Base-by-base conservation (phyloP, 2,113 vertebrate species). In the Regulus satrapa region DNA sequence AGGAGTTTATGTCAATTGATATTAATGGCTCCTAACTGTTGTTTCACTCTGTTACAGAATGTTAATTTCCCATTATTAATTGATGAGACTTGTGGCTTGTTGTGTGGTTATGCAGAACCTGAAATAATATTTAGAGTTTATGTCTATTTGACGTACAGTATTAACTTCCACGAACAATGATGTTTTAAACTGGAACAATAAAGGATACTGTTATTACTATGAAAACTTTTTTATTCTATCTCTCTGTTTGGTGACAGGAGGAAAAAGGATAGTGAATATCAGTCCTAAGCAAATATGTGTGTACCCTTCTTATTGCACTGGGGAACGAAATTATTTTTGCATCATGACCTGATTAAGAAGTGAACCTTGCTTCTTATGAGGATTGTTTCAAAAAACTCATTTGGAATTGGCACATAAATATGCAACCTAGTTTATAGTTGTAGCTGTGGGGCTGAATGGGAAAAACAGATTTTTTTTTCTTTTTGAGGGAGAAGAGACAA, bases 41-140 rank as follows among this genome's bases (percentile, higher is more conserved):
- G 43, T 94, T 89, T 89, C 74, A 54, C 52, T 88, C 43, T 43
- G 26, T 49, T 85, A 48, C 52, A 89, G 73, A 87, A 61, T 59
- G 40, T 92, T 95, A 61, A 21, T 52, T 92, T 95, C 67, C 26
- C n/a, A 18, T 87, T 89, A 94, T 82, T 94, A 91, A 82, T 89
- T 87, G 36, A 79, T 92, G 88, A 72, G 62, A 24, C 40, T 51
- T 72, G 32, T 77, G 78, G 49, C 26, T 79, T 88, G 5, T 89
- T 94, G 46, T 10, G 63, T 59, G 31, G 23, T 89, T 81, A n/a
- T 14, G 29, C 10, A 55, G 29, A 87, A 68, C 8, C 26, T 75
- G 59, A 89, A 89, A 77, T 86, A 76, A 54, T 92, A 92, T 71
- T 89, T 85, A 58, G 46, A 80, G 26, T 52, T 19, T 79, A 2